Base-by-base conservation (phyloP, 2,797 vertebrate genomes). In the Propithecus perrieri region DNA sequence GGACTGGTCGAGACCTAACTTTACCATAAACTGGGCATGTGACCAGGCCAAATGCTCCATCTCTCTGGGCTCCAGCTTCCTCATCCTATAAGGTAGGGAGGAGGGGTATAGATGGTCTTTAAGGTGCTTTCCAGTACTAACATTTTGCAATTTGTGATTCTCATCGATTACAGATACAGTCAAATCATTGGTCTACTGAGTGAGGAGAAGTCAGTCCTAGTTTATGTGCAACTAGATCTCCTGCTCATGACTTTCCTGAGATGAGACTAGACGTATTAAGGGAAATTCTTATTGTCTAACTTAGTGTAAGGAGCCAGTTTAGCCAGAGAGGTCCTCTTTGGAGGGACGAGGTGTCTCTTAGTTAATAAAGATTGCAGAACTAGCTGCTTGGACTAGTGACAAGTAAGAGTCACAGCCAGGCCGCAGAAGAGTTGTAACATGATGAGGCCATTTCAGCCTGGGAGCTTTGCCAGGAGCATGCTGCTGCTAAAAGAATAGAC, bases 281-380 rank as follows among this genome's bases (percentile, higher is more conserved):
- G 46, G 53, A 81, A 89, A 95, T 85, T 85, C 69, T 88, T 15
- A 75, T 26, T 76, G 20, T 95, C 41, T 93, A 74, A 69, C 50
- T 92, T 85, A 48, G 48, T 75, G 33, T 72, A 81, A 91, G 74
- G 33, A 89, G 69, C 20, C 48, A 35, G 35, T 75, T 80, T 89
- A 85, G 80, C 63, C 83, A 91, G 50, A 88, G 13, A 57, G 18
- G n/a, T 50, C 59, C 38, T 48, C 20, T 69, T 86, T 30, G 11
- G 33, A 22, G 90, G 71, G 33, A 76, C 65, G 85, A 94, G 72
- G 69, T 76, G n/a, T 91, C 83, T 72, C 78, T 91, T 69, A 24
- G 7, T 92, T 84, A 95, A 85, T 72, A 81, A 94, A 91, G 83
- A 89, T 75, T 59, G 7, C 85, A 91, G 93, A 91, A 43, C 53